phyloP scores from a whole-genome alignment of 2,113 vertebrate species.

The Scatophagus argus region DNA sequence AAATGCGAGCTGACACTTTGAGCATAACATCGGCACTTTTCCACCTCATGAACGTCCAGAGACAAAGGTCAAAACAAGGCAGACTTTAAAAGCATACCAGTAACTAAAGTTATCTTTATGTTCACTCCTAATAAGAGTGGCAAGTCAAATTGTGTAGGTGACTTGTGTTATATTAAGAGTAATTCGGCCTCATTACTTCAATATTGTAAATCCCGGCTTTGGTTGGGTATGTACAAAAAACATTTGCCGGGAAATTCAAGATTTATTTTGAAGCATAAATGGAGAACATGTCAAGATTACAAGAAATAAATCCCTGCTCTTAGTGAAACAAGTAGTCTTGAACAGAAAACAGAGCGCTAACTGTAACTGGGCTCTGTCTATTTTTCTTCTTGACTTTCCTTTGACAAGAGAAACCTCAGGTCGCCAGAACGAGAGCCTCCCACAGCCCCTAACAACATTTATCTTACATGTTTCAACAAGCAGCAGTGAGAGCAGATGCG shows the following conservation, averaged over 20 bases:
- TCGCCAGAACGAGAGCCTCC: conserved; percentile 28
- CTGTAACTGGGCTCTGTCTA: neutral
- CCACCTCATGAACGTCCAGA: too few relatives aligned
- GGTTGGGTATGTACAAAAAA: too few relatives aligned
- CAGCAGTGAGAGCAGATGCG: conserved; percentile 46
- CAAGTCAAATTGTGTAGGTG: too few relatives aligned
- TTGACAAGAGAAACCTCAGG: conserved; percentile 9
- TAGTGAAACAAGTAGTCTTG: neutral
- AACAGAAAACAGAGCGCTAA: neutral
- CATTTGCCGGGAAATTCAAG: neutral
- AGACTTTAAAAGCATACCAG: neutral
- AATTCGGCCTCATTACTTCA: too few relatives aligned
- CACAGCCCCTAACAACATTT: conserved; percentile 49
- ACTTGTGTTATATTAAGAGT: too few relatives aligned
- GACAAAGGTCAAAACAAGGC: too few relatives aligned
- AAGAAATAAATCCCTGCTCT: neutral
- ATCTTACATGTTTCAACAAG: conserved; percentile 46
- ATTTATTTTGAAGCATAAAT: neutral
- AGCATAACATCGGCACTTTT: too few relatives aligned
- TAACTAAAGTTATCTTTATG: too few relatives aligned
- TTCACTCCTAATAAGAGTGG: too few relatives aligned
- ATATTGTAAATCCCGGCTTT: too few relatives aligned
- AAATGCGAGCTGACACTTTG: too few relatives aligned
- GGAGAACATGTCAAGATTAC: neutral
- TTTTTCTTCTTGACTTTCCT: conserved; percentile 24